phyloP scores from a whole-genome alignment of 1,140 invertebrate species.

The Aphidius gifuensis region DNA sequence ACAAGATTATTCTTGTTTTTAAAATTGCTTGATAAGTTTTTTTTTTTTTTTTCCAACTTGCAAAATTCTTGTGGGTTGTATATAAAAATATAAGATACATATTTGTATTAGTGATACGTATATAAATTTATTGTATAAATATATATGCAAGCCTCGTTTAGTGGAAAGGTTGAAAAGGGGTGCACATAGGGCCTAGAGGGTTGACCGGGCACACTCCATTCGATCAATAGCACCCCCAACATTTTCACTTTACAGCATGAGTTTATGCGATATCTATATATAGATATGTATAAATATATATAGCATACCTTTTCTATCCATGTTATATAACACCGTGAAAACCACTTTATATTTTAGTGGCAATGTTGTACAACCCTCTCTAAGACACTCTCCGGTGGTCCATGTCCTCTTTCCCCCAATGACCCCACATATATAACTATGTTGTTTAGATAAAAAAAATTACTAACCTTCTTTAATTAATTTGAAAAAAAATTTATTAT shows the following conservation, averaged over 20 bases:
- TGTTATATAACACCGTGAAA: constrained; percentile 41
- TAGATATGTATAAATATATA: constrained; percentile 34
- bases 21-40: too few species aligned
- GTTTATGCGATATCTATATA: constrained; percentile 42
- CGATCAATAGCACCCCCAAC: constrained; percentile 51
- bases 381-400: constrained; percentile 41
- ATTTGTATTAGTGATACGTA: not conserved
- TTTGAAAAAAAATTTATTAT: too few species aligned
- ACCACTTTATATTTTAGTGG: constrained; percentile 55
- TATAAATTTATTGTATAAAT: not conserved
- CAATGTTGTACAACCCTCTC: constrained; percentile 51
- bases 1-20: too few species aligned
- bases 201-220: constrained; percentile 46
- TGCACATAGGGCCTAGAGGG: constrained; percentile 44
- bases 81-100: too few species aligned
- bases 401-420: not conserved
- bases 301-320: constrained; percentile 33
- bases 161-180: not conserved
- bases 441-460: too few species aligned
- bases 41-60: not conserved
- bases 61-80: not conserved
- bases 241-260: constrained; percentile 37
- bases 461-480: too few species aligned
- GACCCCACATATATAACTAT: too few species aligned
- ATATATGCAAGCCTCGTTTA: not conserved